Conservation (phyloP, 2,113 vertebrate genomes). For the Actenoides hombroni region DNA sequence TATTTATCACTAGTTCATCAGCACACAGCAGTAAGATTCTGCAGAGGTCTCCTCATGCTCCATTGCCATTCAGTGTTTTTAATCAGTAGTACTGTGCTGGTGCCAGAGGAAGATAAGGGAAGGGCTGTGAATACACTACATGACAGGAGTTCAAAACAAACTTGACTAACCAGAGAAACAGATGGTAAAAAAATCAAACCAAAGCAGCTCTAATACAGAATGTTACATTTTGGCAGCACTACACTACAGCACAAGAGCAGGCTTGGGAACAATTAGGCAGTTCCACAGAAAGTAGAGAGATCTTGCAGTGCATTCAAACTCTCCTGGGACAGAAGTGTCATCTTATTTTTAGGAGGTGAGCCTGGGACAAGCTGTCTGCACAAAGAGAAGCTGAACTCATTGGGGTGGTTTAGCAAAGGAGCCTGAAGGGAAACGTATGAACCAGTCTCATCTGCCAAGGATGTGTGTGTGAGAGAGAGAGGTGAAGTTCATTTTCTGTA, state of each 20-base stretch:
- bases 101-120: not conserved
- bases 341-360: not conserved
- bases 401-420: not conserved
- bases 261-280: not conserved
- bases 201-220: not conserved
- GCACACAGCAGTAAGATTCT: not conserved
- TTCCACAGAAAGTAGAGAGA: not conserved
- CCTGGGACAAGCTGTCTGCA: not conserved
- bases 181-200: not conserved
- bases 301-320: not conserved
- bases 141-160: not conserved
- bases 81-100: not conserved
- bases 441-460: not conserved
- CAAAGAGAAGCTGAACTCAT: not conserved
- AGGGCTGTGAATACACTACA: not conserved
- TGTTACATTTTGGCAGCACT: not conserved
- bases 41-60: not conserved
- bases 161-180: not conserved
- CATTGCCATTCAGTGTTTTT: not conserved
- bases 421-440: not conserved
- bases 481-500: not conserved
- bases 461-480: not conserved
- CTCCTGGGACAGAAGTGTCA: not conserved
- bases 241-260: not conserved
- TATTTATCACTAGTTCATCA: not conserved